Evolutionary conservation across 2,888 invertebrate species (phyloP).

Genomic region (Drosophila putrida): DNA sequence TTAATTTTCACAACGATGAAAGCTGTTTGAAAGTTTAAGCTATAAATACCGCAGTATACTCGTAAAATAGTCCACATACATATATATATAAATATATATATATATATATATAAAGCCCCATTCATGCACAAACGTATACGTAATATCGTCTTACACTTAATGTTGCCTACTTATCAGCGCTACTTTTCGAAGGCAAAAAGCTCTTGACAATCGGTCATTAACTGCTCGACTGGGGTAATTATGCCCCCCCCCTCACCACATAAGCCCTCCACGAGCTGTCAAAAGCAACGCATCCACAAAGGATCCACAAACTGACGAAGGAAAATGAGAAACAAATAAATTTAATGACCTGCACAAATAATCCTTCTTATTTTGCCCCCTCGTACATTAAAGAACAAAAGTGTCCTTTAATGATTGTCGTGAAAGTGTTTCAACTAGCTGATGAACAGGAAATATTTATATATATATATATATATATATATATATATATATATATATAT

Average conservation of each 20-base stretch:
- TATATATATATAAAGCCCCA: neutral
- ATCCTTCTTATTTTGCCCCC: conserved; percentile 14
- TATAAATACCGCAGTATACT: conserved; percentile 9
- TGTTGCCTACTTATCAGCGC: conserved; percentile 27
- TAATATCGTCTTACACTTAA: conserved; percentile 45
- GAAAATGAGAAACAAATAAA: conserved; percentile 13
- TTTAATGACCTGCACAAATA: conserved; percentile 31
- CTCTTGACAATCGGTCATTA: conserved; percentile 40
- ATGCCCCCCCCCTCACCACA: conserved; percentile 33
- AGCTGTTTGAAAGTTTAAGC: conserved; percentile 9
- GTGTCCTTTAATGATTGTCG: conserved; percentile 15
- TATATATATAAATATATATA: neutral
- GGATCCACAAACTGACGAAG: conserved; percentile 8
- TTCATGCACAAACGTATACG: neutral
- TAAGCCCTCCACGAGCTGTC: conserved; percentile 30
- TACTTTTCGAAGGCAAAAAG: neutral
- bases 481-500: too few species aligned
- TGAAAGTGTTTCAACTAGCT: neutral
- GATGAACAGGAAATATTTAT: neutral
- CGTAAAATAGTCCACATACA: neutral
- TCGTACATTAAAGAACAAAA: conserved; percentile 2
- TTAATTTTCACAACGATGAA: conserved; percentile 32
- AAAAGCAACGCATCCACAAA: conserved; percentile 18
- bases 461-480: too few species aligned
- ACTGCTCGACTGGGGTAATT: conserved; percentile 52